These are phyloP conservation scores for Paramormyrops hopkinsi DNA, from an alignment of 2,797 vertebrate species.

Conservation along the genomic window DNA sequence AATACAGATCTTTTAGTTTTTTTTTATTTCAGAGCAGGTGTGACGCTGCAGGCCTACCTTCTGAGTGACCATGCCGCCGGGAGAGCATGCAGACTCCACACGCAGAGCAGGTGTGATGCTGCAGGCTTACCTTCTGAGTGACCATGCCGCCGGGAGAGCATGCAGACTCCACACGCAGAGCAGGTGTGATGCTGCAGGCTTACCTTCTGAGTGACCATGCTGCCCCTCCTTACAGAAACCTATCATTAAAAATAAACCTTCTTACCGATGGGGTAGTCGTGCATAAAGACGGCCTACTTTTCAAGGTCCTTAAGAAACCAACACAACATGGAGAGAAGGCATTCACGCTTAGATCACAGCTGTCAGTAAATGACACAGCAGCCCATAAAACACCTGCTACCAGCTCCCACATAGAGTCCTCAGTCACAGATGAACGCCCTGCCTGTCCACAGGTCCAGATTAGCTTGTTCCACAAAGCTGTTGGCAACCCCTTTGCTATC, in stretches of 20 bases:
- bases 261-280: neutral
- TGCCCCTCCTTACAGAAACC: neutral
- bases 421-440: constrained; percentile 10
- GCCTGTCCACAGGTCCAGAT: constrained; percentile 24
- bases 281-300: constrained; percentile 5
- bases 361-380: neutral
- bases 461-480: neutral
- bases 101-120: no score
- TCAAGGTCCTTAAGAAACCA: neutral
- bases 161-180: no score
- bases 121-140: neutral
- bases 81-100: no score
- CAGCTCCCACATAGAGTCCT: constrained; percentile 14
- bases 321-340: neutral
- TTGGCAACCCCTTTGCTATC: neutral
- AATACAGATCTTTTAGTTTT: no score
- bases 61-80: neutral
- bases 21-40: no score
- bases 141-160: no score
- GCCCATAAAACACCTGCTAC: neutral
- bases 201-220: neutral
- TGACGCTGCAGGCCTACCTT: neutral
- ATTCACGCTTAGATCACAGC: neutral
- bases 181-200: no score
- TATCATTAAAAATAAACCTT: neutral